Percentiles rank a stretch among this genome's conserved stretches.
phyloP scores from a whole-genome alignment of 2,888 invertebrate species.

The Herminia tarsipennalis region DNA sequence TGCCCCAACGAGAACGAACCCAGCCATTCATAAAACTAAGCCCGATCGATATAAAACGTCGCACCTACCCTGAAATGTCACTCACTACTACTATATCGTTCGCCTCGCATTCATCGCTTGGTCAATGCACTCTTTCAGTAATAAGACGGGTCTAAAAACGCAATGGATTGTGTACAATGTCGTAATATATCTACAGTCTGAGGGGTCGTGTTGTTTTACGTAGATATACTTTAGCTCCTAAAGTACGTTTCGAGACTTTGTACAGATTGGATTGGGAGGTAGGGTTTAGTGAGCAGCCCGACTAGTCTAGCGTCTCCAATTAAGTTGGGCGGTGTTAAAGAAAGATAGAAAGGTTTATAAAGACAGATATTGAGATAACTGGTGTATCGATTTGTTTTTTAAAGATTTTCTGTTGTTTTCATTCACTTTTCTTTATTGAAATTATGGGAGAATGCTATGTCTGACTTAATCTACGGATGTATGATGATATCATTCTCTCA shows the following conservation, averaged over 20 bases:
- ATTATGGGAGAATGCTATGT: conserved; percentile 2
- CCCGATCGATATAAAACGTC: conserved; percentile 74
- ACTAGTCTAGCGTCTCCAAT: conserved; percentile 32
- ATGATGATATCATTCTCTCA: not conserved
- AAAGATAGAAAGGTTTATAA: conserved; percentile 8
- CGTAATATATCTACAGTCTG: conserved; percentile 22
- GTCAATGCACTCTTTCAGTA: conserved; percentile 39
- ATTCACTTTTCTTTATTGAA: conserved; percentile 25
- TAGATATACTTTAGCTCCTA: conserved; percentile 41
- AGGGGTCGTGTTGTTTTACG: conserved; percentile 38
- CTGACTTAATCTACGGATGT: conserved; percentile 3
- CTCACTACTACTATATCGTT: conserved; percentile 37
- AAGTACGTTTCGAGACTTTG: conserved; percentile 40
- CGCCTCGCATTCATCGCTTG: conserved; percentile 33
- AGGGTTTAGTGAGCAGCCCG: conserved; percentile 21
- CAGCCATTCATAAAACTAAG: conserved; percentile 81
- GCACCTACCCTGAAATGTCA: conserved; percentile 50
- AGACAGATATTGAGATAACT: conserved; percentile 23
- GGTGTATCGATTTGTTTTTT: conserved; percentile 13
- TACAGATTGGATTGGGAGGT: conserved; percentile 37
- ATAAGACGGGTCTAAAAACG: conserved; percentile 28
- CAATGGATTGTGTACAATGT: conserved; percentile 44
- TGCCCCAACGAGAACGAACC: conserved; percentile 38
- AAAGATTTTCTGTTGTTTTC: conserved; percentile 14
- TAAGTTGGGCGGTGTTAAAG: conserved; percentile 22